These are phyloP conservation scores for Parazoanthus atlanticus DNA, from an alignment of 92 coral and sea anemone genomes.

Conservation along the genomic window DNA sequence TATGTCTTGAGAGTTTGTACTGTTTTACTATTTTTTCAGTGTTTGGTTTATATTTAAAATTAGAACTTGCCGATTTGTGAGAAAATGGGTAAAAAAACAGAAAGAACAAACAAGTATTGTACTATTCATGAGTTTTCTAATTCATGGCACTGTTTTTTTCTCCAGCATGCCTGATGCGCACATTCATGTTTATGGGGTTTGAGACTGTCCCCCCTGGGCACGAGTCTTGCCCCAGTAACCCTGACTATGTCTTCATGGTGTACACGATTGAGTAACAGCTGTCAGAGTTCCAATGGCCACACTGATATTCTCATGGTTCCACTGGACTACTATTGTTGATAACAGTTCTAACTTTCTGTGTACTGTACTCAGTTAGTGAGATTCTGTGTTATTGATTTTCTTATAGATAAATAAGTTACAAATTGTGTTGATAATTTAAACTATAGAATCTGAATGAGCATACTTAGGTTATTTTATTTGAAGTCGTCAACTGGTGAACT, in stretches of 20 bases:
- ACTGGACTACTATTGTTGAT: background rate
- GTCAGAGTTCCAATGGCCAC: background rate
- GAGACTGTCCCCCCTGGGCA: constrained; percentile 79
- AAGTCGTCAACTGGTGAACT: no score
- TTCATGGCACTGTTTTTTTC: background rate
- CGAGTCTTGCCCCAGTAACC: constrained; percentile 65
- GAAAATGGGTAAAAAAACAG: background rate
- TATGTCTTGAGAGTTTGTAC: background rate
- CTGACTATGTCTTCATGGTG: constrained; percentile 79
- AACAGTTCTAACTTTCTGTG: background rate
- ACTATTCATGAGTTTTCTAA: background rate
- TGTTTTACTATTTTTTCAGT: no score
- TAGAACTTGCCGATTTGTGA: no score
- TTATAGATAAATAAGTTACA: background rate
- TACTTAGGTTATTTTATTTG: no score
- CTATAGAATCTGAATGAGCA: no score
- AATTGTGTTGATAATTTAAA: no score
- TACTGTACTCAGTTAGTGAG: no score
- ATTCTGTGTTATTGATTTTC: background rate
- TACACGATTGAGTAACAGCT: constrained; percentile 71
- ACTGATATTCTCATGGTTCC: background rate
- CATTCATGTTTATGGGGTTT: constrained; percentile 92
- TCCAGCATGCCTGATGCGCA: constrained; percentile 81
- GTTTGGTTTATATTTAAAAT: no score
- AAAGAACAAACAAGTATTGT: background rate